A percentile compares a stretch with the other conserved stretches of the same genome.
Conservation (phyloP, 2,113 vertebrate genomes). For the Muntiacus reevesi region DNA sequence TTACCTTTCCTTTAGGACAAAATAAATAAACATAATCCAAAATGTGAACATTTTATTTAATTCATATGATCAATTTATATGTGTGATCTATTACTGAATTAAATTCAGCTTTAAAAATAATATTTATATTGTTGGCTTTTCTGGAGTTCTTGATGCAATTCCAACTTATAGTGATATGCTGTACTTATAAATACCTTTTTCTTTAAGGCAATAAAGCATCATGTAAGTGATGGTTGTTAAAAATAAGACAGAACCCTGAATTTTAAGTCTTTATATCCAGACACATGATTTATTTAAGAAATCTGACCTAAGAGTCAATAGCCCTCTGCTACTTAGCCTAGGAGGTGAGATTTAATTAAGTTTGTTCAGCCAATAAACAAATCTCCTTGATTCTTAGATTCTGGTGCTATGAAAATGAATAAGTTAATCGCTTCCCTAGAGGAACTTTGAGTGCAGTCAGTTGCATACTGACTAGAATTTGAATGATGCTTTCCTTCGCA, state of each 20-base stretch:
- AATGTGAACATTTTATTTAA: not conserved
- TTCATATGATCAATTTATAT: not conserved
- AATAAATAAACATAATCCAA: not conserved
- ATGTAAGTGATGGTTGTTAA: not conserved
- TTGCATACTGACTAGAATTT: conserved; percentile 11
- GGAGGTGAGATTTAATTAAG: conserved; percentile 4
- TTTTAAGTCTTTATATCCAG: not conserved
- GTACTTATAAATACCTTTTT: not conserved
- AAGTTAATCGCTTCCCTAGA: not conserved
- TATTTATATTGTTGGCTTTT: not conserved
- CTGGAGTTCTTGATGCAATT: not conserved
- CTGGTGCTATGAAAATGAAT: not conserved
- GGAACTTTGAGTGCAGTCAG: not conserved
- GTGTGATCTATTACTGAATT: not conserved
- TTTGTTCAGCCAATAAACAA: not conserved
- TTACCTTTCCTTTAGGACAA: not conserved
- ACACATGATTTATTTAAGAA: not conserved
- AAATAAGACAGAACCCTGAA: not conserved
- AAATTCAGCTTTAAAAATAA: not conserved
- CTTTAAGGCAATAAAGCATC: not conserved
- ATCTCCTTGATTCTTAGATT: not conserved
- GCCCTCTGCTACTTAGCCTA: not conserved
- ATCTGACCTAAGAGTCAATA: not conserved
- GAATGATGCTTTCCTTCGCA: not conserved
- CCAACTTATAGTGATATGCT: not conserved